Percentiles rank a stretch among this genome's conserved stretches.
These are phyloP conservation scores for Epizoanthus rinbou DNA, from an alignment of 92 coral and sea anemone genomes.

Conservation along the genomic window DNA sequence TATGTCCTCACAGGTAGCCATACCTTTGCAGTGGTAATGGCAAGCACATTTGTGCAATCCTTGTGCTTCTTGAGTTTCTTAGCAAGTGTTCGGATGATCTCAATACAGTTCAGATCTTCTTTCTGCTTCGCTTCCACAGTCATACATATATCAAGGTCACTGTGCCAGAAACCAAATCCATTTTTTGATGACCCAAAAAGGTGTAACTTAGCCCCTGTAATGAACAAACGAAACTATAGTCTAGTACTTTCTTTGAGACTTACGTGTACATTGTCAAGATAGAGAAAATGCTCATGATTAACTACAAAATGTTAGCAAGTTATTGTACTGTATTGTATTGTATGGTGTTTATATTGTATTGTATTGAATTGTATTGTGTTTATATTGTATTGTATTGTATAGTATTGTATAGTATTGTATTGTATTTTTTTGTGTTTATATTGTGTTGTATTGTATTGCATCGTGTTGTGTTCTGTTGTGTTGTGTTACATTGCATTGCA, in stretches of 20 bases:
- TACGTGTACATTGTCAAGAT: neutral
- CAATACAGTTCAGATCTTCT: constrained; percentile 77
- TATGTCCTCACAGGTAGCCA: too few relatives aligned
- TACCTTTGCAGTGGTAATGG: constrained; percentile 95
- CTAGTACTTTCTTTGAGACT: neutral
- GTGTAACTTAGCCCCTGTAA: constrained; percentile 73
- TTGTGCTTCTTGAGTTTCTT: constrained; percentile 73
- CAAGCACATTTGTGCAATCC: constrained; percentile 73
- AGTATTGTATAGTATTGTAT: too few relatives aligned
- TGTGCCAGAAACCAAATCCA: constrained; percentile 86
- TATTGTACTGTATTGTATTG: too few relatives aligned
- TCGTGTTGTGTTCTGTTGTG: too few relatives aligned
- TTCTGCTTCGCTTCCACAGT: constrained; percentile 65
- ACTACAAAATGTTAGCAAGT: too few relatives aligned
- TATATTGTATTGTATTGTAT: too few relatives aligned
- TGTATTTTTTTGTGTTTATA: too few relatives aligned
- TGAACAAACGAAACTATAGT: neutral
- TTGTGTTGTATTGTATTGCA: too few relatives aligned
- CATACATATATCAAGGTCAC: constrained; percentile 98
- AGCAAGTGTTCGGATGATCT: constrained; percentile 61
- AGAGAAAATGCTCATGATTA: too few relatives aligned
- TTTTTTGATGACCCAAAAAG: constrained; percentile 95
- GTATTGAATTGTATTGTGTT: too few relatives aligned
- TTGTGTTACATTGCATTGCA: too few relatives aligned
- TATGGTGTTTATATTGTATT: too few relatives aligned